These are phyloP conservation scores for Actinostola sp. DNA, from an alignment of 92 coral and sea anemone species.

Conservation along the genomic window DNA sequence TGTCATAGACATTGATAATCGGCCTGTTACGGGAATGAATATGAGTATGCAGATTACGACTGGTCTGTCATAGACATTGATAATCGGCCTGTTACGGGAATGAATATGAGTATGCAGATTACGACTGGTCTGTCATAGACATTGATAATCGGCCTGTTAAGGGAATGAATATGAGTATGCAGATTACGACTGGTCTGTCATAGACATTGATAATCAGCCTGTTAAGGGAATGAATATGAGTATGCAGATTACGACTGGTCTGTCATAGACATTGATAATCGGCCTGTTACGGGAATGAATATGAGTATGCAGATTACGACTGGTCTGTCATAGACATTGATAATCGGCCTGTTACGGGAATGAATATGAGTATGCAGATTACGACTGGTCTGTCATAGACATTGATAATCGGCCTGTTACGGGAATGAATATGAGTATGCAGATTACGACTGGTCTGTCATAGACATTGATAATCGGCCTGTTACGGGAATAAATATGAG, in stretches of 20 bases:
- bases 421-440: neutral
- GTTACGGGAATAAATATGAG: neutral
- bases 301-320: neutral
- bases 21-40: neutral
- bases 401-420: conserved; percentile 16
- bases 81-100: neutral
- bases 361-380: neutral
- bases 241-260: neutral
- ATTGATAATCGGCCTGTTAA: conserved; percentile 18
- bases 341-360: neutral
- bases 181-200: no score
- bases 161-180: neutral
- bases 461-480: conserved; percentile 58
- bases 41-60: neutral
- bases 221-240: neutral
- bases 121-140: no score
- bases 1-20: conserved; percentile 43
- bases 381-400: no score
- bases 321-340: no score
- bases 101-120: neutral
- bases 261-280: conserved; percentile 43
- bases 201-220: conserved; percentile 27
- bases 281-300: neutral
- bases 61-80: no score
- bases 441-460: conserved; percentile 87